phyloP scores from a whole-genome alignment of 2,888 invertebrate genomes.

The Cremastinae sp. region DNA sequence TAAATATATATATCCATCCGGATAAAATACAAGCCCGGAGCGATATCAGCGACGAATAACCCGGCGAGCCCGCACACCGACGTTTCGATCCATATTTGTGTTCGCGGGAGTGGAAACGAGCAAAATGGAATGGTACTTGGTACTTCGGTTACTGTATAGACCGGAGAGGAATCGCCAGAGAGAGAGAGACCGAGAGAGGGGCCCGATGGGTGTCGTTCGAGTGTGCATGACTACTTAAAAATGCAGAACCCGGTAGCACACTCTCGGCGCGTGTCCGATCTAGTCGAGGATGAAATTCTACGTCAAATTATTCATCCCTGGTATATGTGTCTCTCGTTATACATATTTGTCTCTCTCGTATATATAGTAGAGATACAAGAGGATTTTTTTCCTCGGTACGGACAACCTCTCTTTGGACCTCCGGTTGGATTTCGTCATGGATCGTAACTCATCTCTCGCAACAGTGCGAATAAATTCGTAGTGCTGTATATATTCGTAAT shows the following conservation, averaged over 20 bases:
- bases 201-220: slow-evolving; percentile 50
- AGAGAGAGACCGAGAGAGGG: not conserved
- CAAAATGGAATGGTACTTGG: slow-evolving; percentile 45
- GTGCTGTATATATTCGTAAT: slow-evolving; percentile 12
- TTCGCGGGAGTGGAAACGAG: slow-evolving; percentile 9
- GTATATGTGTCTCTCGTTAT: not conserved
- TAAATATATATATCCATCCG: not conserved
- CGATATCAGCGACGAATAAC: too few species aligned
- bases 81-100: not conserved
- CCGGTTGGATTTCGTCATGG: slow-evolving; percentile 31
- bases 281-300: slow-evolving; percentile 61
- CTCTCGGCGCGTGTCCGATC: slow-evolving; percentile 60
- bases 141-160: slow-evolving; percentile 44
- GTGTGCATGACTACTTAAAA: slow-evolving; percentile 60
- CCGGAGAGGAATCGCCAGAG: slow-evolving; percentile 36
- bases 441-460: slow-evolving; percentile 34
- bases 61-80: too few species aligned
- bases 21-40: not conserved
- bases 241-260: slow-evolving; percentile 54
- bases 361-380: too few species aligned
- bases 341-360: not conserved
- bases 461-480: not conserved
- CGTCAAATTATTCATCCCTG: slow-evolving; percentile 60
- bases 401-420: slow-evolving; percentile 24
- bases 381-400: not conserved